A percentile compares a stretch with the other conserved stretches of the same genome.
Evolutionary conservation across 2,113 vertebrate genomes (phyloP).

Genomic region (Eretmochelys imbricata): DNA sequence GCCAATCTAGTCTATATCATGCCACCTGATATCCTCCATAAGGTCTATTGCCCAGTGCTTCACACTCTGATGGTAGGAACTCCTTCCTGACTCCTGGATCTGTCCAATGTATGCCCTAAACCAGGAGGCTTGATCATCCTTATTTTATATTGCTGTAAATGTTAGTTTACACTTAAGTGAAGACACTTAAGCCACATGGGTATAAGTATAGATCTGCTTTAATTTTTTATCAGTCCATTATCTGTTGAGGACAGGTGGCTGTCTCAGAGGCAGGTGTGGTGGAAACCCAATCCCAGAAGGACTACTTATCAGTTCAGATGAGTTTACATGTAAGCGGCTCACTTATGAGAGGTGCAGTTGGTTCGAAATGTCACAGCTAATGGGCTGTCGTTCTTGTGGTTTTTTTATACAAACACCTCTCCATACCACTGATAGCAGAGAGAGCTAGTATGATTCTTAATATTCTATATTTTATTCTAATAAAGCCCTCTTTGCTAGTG

Average conservation of each 20-base stretch:
- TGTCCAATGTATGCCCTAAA: background rate
- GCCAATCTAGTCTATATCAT: background rate
- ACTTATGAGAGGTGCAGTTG: background rate
- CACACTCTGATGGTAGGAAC: fast-evolving
- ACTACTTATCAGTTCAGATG: background rate
- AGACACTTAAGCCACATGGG: background rate
- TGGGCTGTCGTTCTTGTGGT: background rate
- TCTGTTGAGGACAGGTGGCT: background rate
- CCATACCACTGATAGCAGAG: background rate
- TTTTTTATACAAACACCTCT: background rate
- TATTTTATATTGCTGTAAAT: background rate
- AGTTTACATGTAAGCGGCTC: background rate
- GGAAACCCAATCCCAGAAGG: background rate
- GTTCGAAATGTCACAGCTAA: background rate
- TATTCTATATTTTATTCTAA: background rate
- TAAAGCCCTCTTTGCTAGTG: background rate
- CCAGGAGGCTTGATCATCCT: background rate
- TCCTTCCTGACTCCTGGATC: background rate
- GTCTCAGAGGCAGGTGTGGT: background rate
- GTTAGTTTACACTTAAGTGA: background rate
- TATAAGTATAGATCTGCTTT: background rate
- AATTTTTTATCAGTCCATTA: background rate
- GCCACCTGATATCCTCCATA: background rate
- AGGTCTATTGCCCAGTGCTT: background rate
- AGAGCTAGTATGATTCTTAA: background rate